Evolutionary conservation across 1,140 invertebrate genomes (phyloP), one percentile per base, ranked within the genome.

Genomic region (Rhynchophorus ferrugineus): DNA sequence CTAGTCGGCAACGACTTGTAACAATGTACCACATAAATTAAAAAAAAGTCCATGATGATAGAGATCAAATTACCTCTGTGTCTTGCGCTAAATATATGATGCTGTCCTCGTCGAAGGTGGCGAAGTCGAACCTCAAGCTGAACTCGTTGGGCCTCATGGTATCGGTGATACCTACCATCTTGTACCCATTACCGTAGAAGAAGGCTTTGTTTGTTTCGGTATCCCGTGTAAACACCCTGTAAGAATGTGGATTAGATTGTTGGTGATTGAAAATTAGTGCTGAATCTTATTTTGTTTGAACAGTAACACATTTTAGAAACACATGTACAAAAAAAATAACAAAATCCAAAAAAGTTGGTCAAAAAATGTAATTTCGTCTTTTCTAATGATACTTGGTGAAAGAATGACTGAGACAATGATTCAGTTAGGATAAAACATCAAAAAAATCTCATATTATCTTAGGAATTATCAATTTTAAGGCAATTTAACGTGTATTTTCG

Each of bases 81-180:
- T 58, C 56, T 20, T 58, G 56, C 18, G 89, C 84, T 33, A 94
- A 72, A 66, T 95, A 92, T 0, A 96, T 74, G 3, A 94, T 68
- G 1, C 90, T 87, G 71, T 95, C 83, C 66, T 92, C 85, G 71
- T 95, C 91, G 58, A 85, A 85, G 0, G 89, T 93, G 52, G 81
- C 79, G 68, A 96, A 92, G 54, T 79, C 83, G 37, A 96, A 77
- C 11, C 82, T 80, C 1, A 95, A 76, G 33, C 81, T 82, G 67
- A 59, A 83, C 79, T 62, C 80, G 79, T 58, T 83, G 80, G 61
- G 87, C 82, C 1, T 77, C 77, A 48, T 43, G 2, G 16, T 17
- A 11, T 34, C 11, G 8, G 50, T 47, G 8, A 47, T 41, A 17
- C n/a, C 43, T 24, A 46, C 58, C 19, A 44, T 52, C 6, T 45